These are phyloP conservation scores for Varanus salvator DNA, from an alignment of 2,113 vertebrate genomes.

Conservation along the genomic window DNA sequence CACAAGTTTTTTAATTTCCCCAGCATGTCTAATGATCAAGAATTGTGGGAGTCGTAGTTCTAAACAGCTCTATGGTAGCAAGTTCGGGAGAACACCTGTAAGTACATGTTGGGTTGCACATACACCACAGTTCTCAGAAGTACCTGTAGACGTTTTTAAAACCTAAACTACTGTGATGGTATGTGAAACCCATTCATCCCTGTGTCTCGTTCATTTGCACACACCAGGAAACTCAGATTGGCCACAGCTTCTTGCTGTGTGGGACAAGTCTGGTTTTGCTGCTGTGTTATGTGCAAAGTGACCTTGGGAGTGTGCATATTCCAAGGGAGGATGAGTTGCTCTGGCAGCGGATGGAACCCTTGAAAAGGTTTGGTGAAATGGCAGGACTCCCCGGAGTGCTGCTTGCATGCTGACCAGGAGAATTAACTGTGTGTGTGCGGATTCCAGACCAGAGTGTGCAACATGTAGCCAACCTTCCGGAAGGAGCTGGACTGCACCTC, in stretches of 20 bases:
- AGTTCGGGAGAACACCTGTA: background rate
- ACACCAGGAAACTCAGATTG: background rate
- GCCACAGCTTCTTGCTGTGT: background rate
- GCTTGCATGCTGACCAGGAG: background rate
- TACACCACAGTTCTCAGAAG: background rate
- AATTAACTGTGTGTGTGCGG: background rate
- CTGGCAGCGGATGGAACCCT: background rate
- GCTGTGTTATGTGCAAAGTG: background rate
- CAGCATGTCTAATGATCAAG: too few relatives aligned
- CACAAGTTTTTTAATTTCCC: background rate
- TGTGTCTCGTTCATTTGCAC: background rate
- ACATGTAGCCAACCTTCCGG: too few relatives aligned
- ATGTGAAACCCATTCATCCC: background rate
- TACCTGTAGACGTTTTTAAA: background rate
- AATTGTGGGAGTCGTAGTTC: too few relatives aligned
- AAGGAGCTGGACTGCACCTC: too few relatives aligned
- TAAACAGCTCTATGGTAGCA: too few relatives aligned
- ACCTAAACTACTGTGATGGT: background rate
- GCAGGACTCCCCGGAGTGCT: too few relatives aligned
- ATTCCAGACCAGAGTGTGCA: too few relatives aligned
- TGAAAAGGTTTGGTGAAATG: background rate
- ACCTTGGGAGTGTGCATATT: background rate
- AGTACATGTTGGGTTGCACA: background rate
- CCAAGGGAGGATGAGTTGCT: background rate
- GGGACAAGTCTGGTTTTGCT: background rate